These are phyloP conservation scores for Drosophila robusta DNA, from an alignment of 2,888 invertebrate genomes.

Conservation along the genomic window DNA sequence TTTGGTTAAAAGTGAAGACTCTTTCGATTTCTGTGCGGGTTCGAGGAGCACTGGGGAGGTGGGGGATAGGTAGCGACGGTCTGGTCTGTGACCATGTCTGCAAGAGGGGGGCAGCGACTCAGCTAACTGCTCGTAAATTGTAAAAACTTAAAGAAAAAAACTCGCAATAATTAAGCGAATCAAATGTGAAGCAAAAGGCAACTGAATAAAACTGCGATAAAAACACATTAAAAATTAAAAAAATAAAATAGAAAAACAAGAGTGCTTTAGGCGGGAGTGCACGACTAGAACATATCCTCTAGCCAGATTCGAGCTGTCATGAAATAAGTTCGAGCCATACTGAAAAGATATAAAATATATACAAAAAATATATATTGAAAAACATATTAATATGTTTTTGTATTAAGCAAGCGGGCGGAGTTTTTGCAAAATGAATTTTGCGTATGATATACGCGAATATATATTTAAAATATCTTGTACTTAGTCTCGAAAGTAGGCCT, in stretches of 20 bases:
- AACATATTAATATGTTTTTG: too few relatives aligned
- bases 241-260: slow-evolving; percentile 14
- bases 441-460: too few relatives aligned
- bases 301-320: not conserved
- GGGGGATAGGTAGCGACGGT: not conserved
- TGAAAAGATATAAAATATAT: too few relatives aligned
- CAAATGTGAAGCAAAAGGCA: slow-evolving; percentile 31
- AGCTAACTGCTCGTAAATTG: slow-evolving; percentile 49
- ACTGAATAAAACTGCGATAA: slow-evolving; percentile 18
- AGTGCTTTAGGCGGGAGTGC: not conserved
- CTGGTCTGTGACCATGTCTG: slow-evolving; percentile 26
- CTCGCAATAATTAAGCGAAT: slow-evolving; percentile 71
- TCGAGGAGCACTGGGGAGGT: not conserved
- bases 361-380: too few relatives aligned
- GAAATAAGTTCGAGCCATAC: too few relatives aligned
- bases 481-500: too few relatives aligned
- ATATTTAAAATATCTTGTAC: too few relatives aligned
- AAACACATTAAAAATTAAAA: slow-evolving; percentile 17
- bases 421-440: too few relatives aligned
- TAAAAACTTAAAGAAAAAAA: slow-evolving; percentile 46
- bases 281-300: not conserved
- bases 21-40: slow-evolving; percentile 21
- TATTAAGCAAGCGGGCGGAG: too few relatives aligned
- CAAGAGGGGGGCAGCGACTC: slow-evolving; percentile 9
- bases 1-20: slow-evolving; percentile 38